These are phyloP conservation scores for Crematogaster levior DNA, from an alignment of 2,888 invertebrate species.

Conservation along the genomic window DNA sequence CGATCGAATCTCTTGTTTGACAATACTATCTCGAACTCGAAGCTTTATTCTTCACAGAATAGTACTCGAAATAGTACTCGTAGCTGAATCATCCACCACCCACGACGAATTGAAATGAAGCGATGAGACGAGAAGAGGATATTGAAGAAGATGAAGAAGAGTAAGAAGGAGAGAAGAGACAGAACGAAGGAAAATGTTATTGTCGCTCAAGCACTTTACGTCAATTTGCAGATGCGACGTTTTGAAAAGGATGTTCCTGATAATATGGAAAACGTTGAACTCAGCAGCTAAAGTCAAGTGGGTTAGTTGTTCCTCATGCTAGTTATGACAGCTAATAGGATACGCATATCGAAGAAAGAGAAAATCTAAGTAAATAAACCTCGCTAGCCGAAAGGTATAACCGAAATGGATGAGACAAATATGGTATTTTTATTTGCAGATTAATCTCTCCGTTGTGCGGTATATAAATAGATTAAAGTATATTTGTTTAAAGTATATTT, in stretches of 20 bases:
- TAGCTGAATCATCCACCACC: constrained; percentile 73
- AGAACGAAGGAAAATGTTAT: constrained; percentile 59
- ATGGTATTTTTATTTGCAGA: not conserved
- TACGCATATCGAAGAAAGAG: constrained; percentile 35
- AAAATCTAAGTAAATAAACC: constrained; percentile 30
- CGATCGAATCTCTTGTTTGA: not conserved
- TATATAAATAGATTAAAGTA: not conserved
- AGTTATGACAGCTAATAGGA: constrained; percentile 58
- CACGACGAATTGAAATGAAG: constrained; percentile 57
- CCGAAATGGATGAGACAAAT: constrained; percentile 26
- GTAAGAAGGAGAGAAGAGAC: constrained; percentile 18
- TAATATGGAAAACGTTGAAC: constrained; percentile 73
- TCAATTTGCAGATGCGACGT: constrained; percentile 73
- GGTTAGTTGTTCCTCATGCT: constrained; percentile 47
- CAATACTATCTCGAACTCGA: not conserved
- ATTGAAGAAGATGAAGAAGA: constrained; percentile 22
- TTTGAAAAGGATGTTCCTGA: constrained; percentile 77
- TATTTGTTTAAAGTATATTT: not conserved
- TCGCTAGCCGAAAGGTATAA: not conserved
- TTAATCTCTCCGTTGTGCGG: not conserved
- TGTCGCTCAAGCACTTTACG: constrained; percentile 72
- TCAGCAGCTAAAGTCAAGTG: constrained; percentile 64
- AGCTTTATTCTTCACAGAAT: constrained; percentile 24
- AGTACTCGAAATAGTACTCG: constrained; percentile 48
- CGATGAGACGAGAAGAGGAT: constrained; percentile 28